Evolutionary conservation across 2,888 invertebrate genomes (phyloP).

Genomic region (Chaetogeoica ovagalla): DNA sequence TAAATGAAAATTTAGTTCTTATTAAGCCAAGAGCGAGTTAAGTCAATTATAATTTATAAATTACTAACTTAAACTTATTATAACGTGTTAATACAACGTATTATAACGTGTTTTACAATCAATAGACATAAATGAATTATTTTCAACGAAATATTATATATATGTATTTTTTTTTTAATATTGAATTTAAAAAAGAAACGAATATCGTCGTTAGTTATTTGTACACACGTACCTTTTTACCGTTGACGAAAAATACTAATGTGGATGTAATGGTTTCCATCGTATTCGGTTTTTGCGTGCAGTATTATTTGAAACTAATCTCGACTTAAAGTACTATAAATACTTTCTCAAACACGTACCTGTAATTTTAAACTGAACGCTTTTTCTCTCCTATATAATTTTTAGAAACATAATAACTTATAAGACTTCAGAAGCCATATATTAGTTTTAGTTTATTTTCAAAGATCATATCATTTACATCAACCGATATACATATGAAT

Average conservation of each 20-base stretch:
- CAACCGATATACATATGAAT: neutral
- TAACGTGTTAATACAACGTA: too few relatives aligned
- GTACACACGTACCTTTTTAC: conserved; percentile 51
- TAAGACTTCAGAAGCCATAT: conserved; percentile 33
- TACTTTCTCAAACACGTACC: neutral
- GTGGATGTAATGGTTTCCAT: conserved; percentile 23
- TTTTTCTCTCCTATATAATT: neutral
- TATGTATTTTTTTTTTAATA: too few relatives aligned
- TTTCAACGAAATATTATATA: too few relatives aligned
- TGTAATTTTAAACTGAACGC: conserved; percentile 1
- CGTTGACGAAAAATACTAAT: conserved; percentile 54
- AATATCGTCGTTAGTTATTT: too few relatives aligned
- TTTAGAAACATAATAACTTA: neutral
- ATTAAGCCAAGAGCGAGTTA: too few relatives aligned
- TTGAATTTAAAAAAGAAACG: too few relatives aligned
- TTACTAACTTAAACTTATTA: too few relatives aligned
- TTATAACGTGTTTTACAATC: too few relatives aligned
- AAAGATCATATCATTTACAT: conserved; percentile 9
- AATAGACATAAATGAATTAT: too few relatives aligned
- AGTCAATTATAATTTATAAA: too few relatives aligned
- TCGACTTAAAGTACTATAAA: neutral
- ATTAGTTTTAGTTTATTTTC: neutral
- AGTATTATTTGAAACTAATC: neutral
- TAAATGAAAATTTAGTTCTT: too few relatives aligned
- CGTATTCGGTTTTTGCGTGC: neutral